phyloP scores from a whole-genome alignment of 2,888 invertebrate species.

The Gandaritis pyraliata region DNA sequence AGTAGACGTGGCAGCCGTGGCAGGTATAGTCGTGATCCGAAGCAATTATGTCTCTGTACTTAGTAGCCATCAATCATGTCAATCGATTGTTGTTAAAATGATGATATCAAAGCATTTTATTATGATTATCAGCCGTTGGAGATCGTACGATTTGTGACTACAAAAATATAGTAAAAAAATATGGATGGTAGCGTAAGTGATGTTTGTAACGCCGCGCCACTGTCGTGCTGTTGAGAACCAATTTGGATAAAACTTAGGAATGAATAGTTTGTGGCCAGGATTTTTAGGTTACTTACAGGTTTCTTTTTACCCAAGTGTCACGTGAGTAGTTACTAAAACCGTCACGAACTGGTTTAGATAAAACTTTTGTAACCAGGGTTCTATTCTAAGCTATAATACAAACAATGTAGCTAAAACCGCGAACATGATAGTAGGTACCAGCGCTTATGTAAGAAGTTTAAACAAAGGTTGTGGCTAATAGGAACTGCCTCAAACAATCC shows the following conservation, averaged over 20 bases:
- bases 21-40: conserved; percentile 16
- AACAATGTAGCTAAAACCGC: neutral
- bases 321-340: no score
- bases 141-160: neutral
- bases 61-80: conserved; percentile 28
- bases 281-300: no score
- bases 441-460: neutral
- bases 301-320: no score
- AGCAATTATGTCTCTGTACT: conserved; percentile 24
- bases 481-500: conserved; percentile 7
- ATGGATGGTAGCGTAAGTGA: no score
- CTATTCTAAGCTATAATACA: neutral
- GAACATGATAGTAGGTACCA: neutral
- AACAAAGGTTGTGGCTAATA: neutral
- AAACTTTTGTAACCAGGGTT: no score
- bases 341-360: no score
- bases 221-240: no score
- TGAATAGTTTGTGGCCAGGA: no score
- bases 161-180: no score
- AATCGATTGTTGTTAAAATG: conserved; percentile 10
- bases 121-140: neutral
- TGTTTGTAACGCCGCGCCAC: no score
- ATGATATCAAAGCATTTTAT: conserved; percentile 14
- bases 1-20: neutral
- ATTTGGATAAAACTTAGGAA: no score